Conservation (phyloP, 30 jellyfish, hydroid and myxozoan species). For the Phacellophora camtschatica region DNA sequence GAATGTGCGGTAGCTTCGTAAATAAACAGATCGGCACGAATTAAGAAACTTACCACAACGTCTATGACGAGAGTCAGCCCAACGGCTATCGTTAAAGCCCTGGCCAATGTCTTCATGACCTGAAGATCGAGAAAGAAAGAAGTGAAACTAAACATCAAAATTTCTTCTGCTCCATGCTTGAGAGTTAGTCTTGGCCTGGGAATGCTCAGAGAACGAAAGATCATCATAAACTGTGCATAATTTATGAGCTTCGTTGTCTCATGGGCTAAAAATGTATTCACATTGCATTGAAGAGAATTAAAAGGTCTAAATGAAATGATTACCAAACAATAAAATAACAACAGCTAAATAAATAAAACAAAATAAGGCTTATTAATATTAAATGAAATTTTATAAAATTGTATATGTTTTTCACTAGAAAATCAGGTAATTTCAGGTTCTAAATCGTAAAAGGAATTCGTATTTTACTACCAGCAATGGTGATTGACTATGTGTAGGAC, state of each 20-base stretch:
- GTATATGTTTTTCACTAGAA: neutral
- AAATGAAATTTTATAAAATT: too few species aligned
- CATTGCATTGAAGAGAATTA: neutral
- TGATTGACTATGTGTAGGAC: neutral
- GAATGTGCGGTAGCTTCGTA: constrained; percentile 6
- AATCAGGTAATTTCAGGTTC: neutral
- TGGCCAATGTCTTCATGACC: constrained; percentile 90
- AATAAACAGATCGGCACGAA: too few species aligned
- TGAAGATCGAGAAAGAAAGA: neutral
- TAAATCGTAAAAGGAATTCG: neutral
- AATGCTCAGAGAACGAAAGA: constrained; percentile 30
- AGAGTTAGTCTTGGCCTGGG: neutral
- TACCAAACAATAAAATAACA: too few species aligned
- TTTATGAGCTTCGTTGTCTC: constrained; percentile 80
- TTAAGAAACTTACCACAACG: constrained; percentile 71
- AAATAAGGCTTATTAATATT: too few species aligned
- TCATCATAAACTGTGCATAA: constrained; percentile 70
- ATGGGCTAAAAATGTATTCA: constrained; percentile 66
- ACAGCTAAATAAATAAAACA: neutral
- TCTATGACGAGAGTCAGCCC: constrained; percentile 75
- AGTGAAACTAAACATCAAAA: neutral
- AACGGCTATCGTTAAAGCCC: constrained; percentile 82
- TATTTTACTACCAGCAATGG: neutral
- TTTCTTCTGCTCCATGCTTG: constrained; percentile 11
- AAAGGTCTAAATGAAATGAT: too few species aligned